These are phyloP conservation scores for Notodonta ziczac DNA, from an alignment of 2,888 invertebrate genomes.

Conservation along the genomic window DNA sequence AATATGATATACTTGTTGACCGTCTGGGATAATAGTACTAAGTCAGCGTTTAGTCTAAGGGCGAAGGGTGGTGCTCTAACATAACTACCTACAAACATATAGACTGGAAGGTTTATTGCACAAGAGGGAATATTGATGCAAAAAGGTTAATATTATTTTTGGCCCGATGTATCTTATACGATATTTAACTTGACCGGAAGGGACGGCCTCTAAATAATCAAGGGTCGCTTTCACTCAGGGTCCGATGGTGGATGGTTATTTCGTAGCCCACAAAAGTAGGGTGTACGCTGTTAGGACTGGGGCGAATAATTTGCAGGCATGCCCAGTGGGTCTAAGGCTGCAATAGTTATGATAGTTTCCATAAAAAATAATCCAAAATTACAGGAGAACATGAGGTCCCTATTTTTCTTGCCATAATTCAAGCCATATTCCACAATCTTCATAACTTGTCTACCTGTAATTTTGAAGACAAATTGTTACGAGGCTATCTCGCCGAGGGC, in stretches of 20 bases:
- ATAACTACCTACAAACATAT: background rate
- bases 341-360: too few species aligned
- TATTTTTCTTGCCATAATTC: background rate
- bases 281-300: background rate
- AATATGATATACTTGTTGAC: too few species aligned
- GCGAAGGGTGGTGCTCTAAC: too few species aligned
- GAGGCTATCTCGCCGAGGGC: background rate
- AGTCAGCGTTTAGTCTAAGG: too few species aligned
- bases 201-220: constrained; percentile 8
- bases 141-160: constrained; percentile 7
- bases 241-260: background rate
- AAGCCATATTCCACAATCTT: background rate
- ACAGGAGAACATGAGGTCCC: background rate
- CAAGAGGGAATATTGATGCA: constrained; percentile 3
- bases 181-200: constrained; percentile 10
- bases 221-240: background rate
- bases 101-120: background rate
- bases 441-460: background rate
- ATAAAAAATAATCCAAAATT: too few species aligned
- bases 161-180: constrained; percentile 2
- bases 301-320: background rate
- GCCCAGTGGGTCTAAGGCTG: background rate
- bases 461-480: constrained; percentile 1
- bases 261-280: constrained; percentile 1
- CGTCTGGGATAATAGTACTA: too few species aligned